Evolutionary conservation across 1,140 invertebrate species (phyloP), one percentile per base, ranked within the genome.

Genomic region (Nasonia giraulti): DNA sequence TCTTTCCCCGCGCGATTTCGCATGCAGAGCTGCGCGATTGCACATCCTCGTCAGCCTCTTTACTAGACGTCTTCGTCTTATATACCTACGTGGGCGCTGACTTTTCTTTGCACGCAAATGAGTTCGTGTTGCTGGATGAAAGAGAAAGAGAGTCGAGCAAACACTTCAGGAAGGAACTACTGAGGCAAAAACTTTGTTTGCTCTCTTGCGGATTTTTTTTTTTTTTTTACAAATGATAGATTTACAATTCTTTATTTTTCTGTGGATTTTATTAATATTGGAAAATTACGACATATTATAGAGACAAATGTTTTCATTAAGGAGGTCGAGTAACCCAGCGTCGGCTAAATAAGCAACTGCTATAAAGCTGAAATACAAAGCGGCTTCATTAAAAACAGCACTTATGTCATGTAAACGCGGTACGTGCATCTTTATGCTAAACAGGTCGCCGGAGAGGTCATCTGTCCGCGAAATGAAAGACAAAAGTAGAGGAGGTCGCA

Each of bases 71-170:
- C 17, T 62, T 20, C 55, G 55, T 62, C 55, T 62, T 62, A 62
- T 62, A 62, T 7, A 50, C 31, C 12, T 27, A 20, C 76, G 33
- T 6, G 47, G 27, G n/a, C 40, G 8, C 50, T 11, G 27, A 55
- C 47, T 78, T 78, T 78, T 78, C 76, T 78, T 66, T 66, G 76
- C 31, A 20, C 50, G 76, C 76, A 78, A 78, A 78, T 78, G 76
- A 78, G 76, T 37, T 62, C 76, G 76, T 66, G 44, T 40, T 37
- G 31, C 20, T n/a, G 10, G 68, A 20, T 40, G 17, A 75, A 75
- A 75, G 33, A 75, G 20, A 20, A 17, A 75, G 31, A 17, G 69
- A 71, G 55, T 11, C 50, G 50, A 14, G 20, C 5, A 62, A 20
- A 62, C 20, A 62, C 55, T 62, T n/a, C 17, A 33, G 69, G 69